These are phyloP conservation scores for Macaria liturata DNA, from an alignment of 2,888 invertebrate genomes.

Conservation along the genomic window DNA sequence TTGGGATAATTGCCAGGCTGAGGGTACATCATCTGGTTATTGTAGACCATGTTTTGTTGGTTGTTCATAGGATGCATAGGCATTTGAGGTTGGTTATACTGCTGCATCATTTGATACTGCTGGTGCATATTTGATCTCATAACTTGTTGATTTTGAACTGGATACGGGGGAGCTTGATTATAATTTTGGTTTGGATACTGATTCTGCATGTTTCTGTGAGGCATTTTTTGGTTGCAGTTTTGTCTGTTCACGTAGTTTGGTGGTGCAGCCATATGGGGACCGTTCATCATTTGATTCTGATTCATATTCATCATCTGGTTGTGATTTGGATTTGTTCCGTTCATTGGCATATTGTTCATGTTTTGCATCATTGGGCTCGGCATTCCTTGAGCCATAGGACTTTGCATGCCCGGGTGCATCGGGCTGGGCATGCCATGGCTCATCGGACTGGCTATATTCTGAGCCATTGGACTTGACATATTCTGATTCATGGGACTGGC, in stretches of 20 bases:
- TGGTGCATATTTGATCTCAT: slow-evolving; percentile 54
- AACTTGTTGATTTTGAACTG: slow-evolving; percentile 63
- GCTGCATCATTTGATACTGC: slow-evolving; percentile 65
- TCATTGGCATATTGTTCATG: slow-evolving; percentile 68
- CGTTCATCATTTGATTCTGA: slow-evolving; percentile 51
- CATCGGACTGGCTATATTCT: slow-evolving; percentile 70
- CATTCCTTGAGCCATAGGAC: slow-evolving; percentile 72
- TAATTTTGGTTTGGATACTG: slow-evolving; percentile 70
- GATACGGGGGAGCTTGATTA: slow-evolving; percentile 61
- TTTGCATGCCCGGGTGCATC: slow-evolving; percentile 71
- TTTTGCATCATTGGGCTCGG: slow-evolving; percentile 73
- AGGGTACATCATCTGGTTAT: slow-evolving; percentile 62
- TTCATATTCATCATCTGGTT: slow-evolving; percentile 62
- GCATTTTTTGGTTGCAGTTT: slow-evolving; percentile 60
- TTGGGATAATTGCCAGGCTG: slow-evolving; percentile 63
- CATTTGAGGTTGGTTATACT: slow-evolving; percentile 65
- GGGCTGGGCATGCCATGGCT: slow-evolving; percentile 76
- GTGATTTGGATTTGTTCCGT: slow-evolving; percentile 54
- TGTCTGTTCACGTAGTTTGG: slow-evolving; percentile 59
- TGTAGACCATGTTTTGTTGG: slow-evolving; percentile 61
- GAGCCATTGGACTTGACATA: slow-evolving; percentile 67
- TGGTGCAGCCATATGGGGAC: slow-evolving; percentile 46
- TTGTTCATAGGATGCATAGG: slow-evolving; percentile 54
- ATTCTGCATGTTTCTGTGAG: slow-evolving; percentile 62
- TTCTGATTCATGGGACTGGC: slow-evolving; percentile 60